These are phyloP conservation scores for Fratercula arctica DNA, from an alignment of 2,797 vertebrate species.

Conservation along the genomic window DNA sequence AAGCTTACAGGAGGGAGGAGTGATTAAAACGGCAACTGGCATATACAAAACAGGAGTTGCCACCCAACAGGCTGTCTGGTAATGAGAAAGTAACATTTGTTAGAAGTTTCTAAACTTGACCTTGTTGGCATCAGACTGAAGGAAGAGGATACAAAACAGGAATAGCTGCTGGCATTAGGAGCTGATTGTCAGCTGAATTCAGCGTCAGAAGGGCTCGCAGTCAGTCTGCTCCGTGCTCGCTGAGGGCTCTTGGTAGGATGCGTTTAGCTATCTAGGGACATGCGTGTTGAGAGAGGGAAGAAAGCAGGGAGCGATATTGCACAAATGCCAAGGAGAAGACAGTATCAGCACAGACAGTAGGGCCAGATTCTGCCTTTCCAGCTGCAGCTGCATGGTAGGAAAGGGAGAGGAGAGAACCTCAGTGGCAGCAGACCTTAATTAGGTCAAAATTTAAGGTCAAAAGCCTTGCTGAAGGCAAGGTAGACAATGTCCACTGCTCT, in stretches of 20 bases:
- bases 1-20: neutral
- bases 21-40: neutral
- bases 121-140: constrained; percentile 9
- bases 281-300: rapidly evolving
- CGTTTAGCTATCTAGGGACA: neutral
- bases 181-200: constrained; percentile 44
- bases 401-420: neutral
- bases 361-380: neutral
- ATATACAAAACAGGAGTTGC: neutral
- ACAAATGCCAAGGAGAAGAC: neutral
- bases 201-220: neutral
- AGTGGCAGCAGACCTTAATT: neutral
- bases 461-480: too few relatives aligned
- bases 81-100: constrained; percentile 41
- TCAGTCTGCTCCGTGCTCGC: neutral
- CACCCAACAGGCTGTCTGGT: neutral
- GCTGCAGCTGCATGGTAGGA: rapidly evolving
- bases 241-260: neutral
- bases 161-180: constrained; percentile 55
- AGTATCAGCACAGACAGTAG: neutral
- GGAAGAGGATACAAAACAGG: neutral
- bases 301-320: neutral
- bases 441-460: neutral
- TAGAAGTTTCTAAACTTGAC: constrained; percentile 41
- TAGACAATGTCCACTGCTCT: too few relatives aligned